Base-by-base conservation (phyloP, 1,140 invertebrate genomes). In the Carposina sasakii region DNA sequence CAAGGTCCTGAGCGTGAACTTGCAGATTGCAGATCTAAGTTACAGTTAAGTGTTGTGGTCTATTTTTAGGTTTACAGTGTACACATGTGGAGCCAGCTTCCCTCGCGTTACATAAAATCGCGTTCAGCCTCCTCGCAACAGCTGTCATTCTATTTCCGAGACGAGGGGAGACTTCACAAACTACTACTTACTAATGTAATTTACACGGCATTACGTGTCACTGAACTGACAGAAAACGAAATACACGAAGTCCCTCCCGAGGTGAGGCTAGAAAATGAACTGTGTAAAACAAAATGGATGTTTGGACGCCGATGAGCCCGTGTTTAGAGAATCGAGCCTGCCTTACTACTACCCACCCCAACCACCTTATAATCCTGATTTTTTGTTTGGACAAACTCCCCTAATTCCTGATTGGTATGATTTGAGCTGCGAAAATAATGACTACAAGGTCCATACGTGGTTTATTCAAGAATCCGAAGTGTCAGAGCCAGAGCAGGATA, bases 141-240 rank as follows among this genome's bases (percentile, higher is more conserved):
- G 76, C 79, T 83, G 79, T 77, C 72, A 64, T 68, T 67, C 68
- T 77, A 81, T 79, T 81, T 81, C 65, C 60, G 71, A 66, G 52
- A 54, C 56, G 59, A 62, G 66, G 64, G 69, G 70, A 67, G 6
- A 28, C 24, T 28, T 12, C 12, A 12, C 5, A n/a, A n/a, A n/a
- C n/a, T n/a, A n/a, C n/a, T n/a, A n/a, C n/a, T n/a, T n/a, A n/a
- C n/a, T n/a, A n/a, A n/a, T n/a, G n/a, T n/a, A n/a, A n/a, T n/a
- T n/a, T n/a, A n/a, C n/a, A n/a, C n/a, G n/a, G n/a, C n/a, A n/a
- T n/a, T n/a, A n/a, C n/a, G n/a, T n/a, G n/a, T n/a, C n/a, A n/a
- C n/a, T n/a, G n/a, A n/a, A n/a, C n/a, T n/a, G n/a, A n/a, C n/a
- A n/a, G n/a, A n/a, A n/a, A n/a, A n/a, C n/a, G 31, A 33, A 33